Conservation (phyloP, 2,113 vertebrate genomes). For the Aphyosemion australe region DNA sequence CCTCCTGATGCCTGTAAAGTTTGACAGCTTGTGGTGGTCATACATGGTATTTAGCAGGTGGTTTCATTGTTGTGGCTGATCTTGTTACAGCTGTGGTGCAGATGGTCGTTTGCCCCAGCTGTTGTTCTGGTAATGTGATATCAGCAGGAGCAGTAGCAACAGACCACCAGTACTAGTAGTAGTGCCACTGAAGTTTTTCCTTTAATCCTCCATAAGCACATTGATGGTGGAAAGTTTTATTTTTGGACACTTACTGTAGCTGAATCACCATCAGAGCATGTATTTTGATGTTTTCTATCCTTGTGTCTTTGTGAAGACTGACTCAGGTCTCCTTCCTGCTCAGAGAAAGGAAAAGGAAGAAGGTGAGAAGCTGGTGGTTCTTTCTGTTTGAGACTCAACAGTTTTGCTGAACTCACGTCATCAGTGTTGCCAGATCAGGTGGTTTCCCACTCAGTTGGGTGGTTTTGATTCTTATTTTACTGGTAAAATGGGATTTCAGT, state of each 20-base stretch:
- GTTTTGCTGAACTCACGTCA: background rate
- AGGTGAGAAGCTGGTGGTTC: conserved; percentile 4
- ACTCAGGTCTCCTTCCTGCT: conserved; percentile 58
- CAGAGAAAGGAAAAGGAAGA: conserved; percentile 31
- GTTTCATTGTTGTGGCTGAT: background rate
- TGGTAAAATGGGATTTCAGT: too few relatives aligned
- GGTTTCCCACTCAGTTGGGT: too few relatives aligned
- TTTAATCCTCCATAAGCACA: conserved; percentile 1
- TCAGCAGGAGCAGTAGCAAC: background rate
- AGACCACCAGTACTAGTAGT: too few relatives aligned
- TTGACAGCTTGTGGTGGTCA: background rate
- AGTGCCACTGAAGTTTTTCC: too few relatives aligned
- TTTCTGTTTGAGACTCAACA: background rate
- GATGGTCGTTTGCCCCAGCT: conserved; percentile 13
- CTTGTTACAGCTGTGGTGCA: conserved; percentile 16
- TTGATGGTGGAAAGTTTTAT: conserved; percentile 14
- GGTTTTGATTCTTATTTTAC: too few relatives aligned
- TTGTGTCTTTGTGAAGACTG: conserved; percentile 48
- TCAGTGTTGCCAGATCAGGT: too few relatives aligned
- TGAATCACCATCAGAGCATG: conserved; percentile 30
- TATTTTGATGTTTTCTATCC: conserved; percentile 36
- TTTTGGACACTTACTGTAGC: conserved; percentile 14
- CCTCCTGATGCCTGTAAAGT: background rate
- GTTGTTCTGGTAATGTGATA: conserved; percentile 28
- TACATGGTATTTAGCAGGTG: background rate